Base-by-base conservation (phyloP, 1,140 invertebrate species). In the Ceratina japonica region DNA sequence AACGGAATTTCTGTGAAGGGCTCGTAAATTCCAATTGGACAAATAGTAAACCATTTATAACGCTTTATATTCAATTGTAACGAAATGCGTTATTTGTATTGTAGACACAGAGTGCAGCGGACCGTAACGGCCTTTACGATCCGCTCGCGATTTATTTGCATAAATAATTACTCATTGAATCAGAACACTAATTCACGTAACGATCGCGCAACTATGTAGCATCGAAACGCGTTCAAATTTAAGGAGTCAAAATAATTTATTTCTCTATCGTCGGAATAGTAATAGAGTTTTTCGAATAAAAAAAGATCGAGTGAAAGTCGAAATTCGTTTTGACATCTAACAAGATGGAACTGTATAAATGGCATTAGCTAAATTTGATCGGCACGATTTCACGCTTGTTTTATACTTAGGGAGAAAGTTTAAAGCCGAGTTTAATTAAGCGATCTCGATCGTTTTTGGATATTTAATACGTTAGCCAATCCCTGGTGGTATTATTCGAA, bases 101-200 rank as follows among this genome's bases (percentile, higher is more conserved):
- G 51, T 8, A 51, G 49, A n/a, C 12, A 54, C 10, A 69, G 13
- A 0, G 37, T 15, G 51, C 24, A 69, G 51, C 22, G 51, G 16
- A 69, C 22, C 24, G 24, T 69, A 31, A 54, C 24, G 18, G 7
- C 66, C 24, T 27, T 69, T 27, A 22, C 13, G 51, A 54, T 20
- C n/a, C 24, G 51, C 51, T 18, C 2, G 51, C 24, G 8, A 69
- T 69, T 69, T 69, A 54, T 69, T 69, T 69, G 24, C 66, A 69
- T 69, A 69, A 69, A 54, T 69, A 69, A 69, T 69, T 54, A 69
- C 18, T 54, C 51, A 22, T 69, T 69, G 66, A 54, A 69, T 54
- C 18, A 31, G 51, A 54, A 51, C 0, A 2, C 3, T 54, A 69
- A 69, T 69, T 69, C 27, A 69, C 66, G 18, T n/a, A 54, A n/a